Conservation (phyloP, 2,113 vertebrate genomes). For the Poeciliopsis turrubarensis region DNA sequence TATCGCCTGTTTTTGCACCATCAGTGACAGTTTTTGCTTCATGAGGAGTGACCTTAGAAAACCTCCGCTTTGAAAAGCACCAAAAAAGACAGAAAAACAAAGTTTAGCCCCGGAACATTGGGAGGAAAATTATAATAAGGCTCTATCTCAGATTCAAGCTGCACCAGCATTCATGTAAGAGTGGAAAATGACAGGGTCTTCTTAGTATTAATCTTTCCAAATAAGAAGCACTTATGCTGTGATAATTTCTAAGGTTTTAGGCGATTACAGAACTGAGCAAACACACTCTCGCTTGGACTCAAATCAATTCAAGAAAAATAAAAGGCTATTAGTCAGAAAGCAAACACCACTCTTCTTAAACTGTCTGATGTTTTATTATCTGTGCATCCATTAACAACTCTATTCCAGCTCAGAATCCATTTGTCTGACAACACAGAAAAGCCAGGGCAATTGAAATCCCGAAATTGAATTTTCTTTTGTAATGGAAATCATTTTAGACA, state of each 20-base stretch:
- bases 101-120: conserved; percentile 1
- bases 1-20: conserved; percentile 41
- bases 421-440: conserved; percentile 31
- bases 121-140: background rate
- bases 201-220: conserved; percentile 31
- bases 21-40: conserved; percentile 46
- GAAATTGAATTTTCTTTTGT: conserved; percentile 39
- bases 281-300: conserved; percentile 26
- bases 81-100: background rate
- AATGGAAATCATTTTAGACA: conserved; percentile 50
- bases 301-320: conserved; percentile 41
- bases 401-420: conserved; percentile 31
- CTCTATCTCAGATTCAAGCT: background rate
- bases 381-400: conserved; percentile 40
- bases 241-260: conserved; percentile 45
- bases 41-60: conserved; percentile 55
- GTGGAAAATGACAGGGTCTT: conserved; percentile 11
- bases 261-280: conserved; percentile 39
- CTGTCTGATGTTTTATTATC: conserved; percentile 40
- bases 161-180: conserved; percentile 1
- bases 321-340: conserved; percentile 37
- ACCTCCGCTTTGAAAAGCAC: conserved; percentile 28
- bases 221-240: conserved; percentile 50
- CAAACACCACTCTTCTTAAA: conserved; percentile 35
- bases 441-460: conserved; percentile 30